Conservation (phyloP, 2,797 vertebrate genomes). For the Allobates femoralis region DNA sequence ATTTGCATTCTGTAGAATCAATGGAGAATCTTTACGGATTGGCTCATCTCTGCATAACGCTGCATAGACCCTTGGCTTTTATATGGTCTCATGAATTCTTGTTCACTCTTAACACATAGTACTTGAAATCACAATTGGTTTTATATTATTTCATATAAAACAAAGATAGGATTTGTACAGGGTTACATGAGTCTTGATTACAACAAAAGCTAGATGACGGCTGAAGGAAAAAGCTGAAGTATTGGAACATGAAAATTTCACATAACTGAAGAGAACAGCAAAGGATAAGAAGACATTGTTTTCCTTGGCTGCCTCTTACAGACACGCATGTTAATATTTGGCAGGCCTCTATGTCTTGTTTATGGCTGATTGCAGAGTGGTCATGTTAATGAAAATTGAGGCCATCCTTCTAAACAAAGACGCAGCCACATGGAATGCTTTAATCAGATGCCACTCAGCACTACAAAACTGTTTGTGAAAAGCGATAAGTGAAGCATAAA, state of each 20-base stretch:
- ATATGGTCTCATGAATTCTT: not conserved
- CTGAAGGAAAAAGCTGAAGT: not conserved
- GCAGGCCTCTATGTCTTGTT: constrained; percentile 53
- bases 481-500: constrained; percentile 33
- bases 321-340: constrained; percentile 46
- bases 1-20: not conserved
- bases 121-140: constrained; percentile 3
- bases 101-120: not conserved
- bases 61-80: not conserved
- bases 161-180: not conserved
- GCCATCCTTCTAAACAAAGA: constrained; percentile 43
- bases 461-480: constrained; percentile 16
- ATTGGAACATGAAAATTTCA: constrained; percentile 23
- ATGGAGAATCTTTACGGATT: not conserved
- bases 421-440: constrained; percentile 39
- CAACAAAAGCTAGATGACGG: not conserved
- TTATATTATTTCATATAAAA: constrained; percentile 22
- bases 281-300: constrained; percentile 39
- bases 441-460: constrained; percentile 51
- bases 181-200: not conserved
- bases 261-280: not conserved
- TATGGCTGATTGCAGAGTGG: constrained; percentile 53
- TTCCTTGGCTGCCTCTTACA: constrained; percentile 26
- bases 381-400: constrained; percentile 55
- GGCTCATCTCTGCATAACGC: not conserved